A percentile compares a stretch with the other conserved stretches of the same genome.
Conservation (phyloP, 2,797 vertebrate species). For the Heliangelus exortis region DNA sequence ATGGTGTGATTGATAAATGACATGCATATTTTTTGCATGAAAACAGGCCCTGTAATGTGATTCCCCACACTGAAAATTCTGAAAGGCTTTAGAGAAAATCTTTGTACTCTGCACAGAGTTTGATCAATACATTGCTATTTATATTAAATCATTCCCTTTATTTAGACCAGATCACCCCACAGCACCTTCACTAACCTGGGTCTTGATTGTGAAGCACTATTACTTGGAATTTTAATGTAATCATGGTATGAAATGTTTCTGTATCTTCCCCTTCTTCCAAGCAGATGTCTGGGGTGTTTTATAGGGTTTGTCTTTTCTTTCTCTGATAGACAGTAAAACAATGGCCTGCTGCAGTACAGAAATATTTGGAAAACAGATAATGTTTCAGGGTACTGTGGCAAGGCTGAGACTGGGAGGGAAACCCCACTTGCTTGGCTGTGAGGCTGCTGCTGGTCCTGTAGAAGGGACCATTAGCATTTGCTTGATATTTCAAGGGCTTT, state of each 20-base stretch:
- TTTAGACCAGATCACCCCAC: neutral
- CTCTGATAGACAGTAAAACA: neutral
- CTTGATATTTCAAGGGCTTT: neutral
- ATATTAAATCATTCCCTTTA: neutral
- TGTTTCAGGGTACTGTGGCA: neutral
- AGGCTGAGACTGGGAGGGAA: neutral
- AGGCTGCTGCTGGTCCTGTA: neutral
- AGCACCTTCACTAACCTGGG: neutral
- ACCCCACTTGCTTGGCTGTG: neutral
- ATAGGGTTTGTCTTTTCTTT: constrained; percentile 8
- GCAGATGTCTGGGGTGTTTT: constrained; percentile 9
- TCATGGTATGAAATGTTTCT: neutral
- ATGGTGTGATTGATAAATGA: constrained; percentile 59
- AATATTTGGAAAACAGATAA: neutral
- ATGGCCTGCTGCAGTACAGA: neutral
- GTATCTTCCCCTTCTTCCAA: neutral
- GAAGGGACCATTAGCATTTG: neutral
- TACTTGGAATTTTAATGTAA: neutral
- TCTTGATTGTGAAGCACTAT: neutral
- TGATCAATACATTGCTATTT: neutral
- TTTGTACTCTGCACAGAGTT: neutral
- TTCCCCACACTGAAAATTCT: neutral
- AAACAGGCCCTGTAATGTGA: constrained; percentile 20
- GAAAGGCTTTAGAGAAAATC: neutral
- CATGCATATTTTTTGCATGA: constrained; percentile 45